Evolutionary conservation across 1,140 invertebrate genomes (phyloP), one percentile per base, ranked within the genome.

Genomic region (Centruroides sculpturatus): DNA sequence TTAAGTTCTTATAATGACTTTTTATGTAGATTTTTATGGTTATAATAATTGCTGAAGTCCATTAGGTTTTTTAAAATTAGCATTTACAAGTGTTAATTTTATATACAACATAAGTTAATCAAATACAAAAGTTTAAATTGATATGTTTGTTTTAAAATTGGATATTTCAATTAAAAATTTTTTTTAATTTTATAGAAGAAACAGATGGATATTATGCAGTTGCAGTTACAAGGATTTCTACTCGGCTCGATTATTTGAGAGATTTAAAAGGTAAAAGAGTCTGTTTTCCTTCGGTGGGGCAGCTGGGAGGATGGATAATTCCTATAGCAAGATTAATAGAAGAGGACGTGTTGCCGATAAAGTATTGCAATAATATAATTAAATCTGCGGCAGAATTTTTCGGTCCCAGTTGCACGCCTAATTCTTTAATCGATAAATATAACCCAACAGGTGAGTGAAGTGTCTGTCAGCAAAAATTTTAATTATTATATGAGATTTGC

Each of bases 321-420:
- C 93, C 93, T 7, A 82, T 97, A 66, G 79, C 91, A 10, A 54
- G 49, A 4, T 54, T 70, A 10, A 62, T 70, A 35, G 66, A 69
- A 47, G 53, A 63, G 47, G 57, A 65, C n/a, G 47, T 70, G 1
- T 36, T 68, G 9, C 59, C 64, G 48, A 57, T 69, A 10, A 64
- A 51, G n/a, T 67, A 78, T 71, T 98, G 94, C 69, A 98, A 98
- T 68, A 96, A 97, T 76, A 87, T 96, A 71, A 89, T 98, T 0
- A 94, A 97, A 74, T 88, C 89, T 4, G 86, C 91, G 0, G 87
- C 87, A 9, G 82, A 85, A 62, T 97, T 83, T 71, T 98, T 98
- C 72, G 85, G 87, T 5, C 80, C 82, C 55, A 93, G 92, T 56
- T 98, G 94, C 77, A 89, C 93, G 23, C 87, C 92, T 0, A 94